Conservation (phyloP, 2,113 vertebrate species). For the Actinemys pallida region DNA sequence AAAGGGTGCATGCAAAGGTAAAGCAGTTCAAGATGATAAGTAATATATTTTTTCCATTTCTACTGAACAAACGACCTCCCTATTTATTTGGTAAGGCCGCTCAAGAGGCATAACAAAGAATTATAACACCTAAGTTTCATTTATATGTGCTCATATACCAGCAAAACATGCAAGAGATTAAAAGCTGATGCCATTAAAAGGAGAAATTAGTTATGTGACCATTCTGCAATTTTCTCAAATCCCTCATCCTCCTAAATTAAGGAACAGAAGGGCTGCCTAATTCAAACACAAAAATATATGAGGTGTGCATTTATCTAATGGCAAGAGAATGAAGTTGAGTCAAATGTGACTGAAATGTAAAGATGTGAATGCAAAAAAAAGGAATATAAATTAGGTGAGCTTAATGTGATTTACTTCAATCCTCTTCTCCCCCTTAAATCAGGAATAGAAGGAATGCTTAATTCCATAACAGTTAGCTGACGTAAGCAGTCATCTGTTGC, state of each 20-base stretch:
- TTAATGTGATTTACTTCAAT: constrained; percentile 6
- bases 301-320: constrained; percentile 33
- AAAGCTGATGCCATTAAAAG: constrained; percentile 31
- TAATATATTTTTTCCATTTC: constrained; percentile 31
- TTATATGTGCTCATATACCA: constrained; percentile 41
- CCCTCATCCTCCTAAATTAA: constrained; percentile 45
- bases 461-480: constrained; percentile 10
- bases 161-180: constrained; percentile 42
- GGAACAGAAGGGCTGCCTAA: not conserved
- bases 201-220: constrained; percentile 39
- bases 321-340: constrained; percentile 30
- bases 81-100: constrained; percentile 32
- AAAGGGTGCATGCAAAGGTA: not conserved
- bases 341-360: constrained; percentile 38
- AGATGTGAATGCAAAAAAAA: constrained; percentile 4
- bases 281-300: not conserved
- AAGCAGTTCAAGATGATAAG: constrained; percentile 13
- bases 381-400: not conserved
- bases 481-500: not conserved
- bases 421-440: not conserved
- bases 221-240: constrained; percentile 38
- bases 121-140: constrained; percentile 35
- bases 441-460: not conserved
- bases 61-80: not conserved
- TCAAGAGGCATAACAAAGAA: constrained; percentile 28